Base-by-base conservation (phyloP, 2,888 invertebrate genomes). In the Papilio elwesi region DNA sequence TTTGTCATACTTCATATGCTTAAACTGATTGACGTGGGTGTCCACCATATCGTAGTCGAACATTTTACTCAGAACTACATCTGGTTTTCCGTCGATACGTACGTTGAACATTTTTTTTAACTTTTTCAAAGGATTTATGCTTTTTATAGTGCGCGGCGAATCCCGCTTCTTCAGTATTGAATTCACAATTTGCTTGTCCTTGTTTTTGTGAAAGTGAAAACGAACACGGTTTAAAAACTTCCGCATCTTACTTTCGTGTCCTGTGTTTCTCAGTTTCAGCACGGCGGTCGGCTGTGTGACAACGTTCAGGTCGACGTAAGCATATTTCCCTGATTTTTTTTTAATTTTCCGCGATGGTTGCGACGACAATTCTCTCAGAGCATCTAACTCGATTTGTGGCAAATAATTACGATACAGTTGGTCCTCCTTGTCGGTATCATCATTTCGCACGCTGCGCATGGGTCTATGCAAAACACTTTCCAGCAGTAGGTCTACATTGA, bases 41-140 rank as follows among this genome's bases (percentile, higher is more conserved):
- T 77, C 16, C 66, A 78, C 66, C 59, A 81, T 74, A 0, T 86
- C 84, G 26, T 84, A 84, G 71, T 85, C 84, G 49, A 75, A 79
- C 12, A 77, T 4, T 73, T 77, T 75, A 43, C 74, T 75, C n/a
- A 66, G 63, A 26, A 64, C 64, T 7, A 70, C 43, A 15, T 67
- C 72, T 3, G 51, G 59, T n/a, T 70, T 78, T 4, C 72, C 70
- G 8, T 81, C 76, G 0, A 73, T n/a, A 68, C 74, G 79, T 0
- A 65, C 49, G 59, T 70, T 77, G 49, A 90, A 87, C 0, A 88
- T 80, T 48, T 85, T 74, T 75, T 84, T 86, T 1, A 90, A 57
- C 10, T 80, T 84, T 49, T 86, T 81, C 5, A 90, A 78, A 6
- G 87, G 83, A 75, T 85, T 85, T 16, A 85, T 88, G 13, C 88